These are phyloP conservation scores for Hyposmocoma kahamanoa DNA, from an alignment of 1,140 invertebrate genomes.

Conservation along the genomic window DNA sequence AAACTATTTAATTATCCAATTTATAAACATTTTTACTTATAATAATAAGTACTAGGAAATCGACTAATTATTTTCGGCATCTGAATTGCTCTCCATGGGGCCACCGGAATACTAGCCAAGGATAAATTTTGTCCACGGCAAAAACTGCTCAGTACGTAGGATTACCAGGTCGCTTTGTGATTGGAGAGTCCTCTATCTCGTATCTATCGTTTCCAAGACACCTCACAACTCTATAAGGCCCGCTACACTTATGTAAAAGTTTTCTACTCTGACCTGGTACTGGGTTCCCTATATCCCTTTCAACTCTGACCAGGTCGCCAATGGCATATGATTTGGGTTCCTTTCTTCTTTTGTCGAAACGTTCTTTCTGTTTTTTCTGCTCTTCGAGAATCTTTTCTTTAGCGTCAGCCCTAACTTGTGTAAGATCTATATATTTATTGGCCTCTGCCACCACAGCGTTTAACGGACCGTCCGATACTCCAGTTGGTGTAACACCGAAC, in stretches of 20 bases:
- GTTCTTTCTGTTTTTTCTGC: slow-evolving; percentile 4
- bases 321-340: not conserved
- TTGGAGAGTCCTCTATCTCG: slow-evolving; percentile 22
- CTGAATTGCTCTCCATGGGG: not conserved
- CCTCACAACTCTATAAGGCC: slow-evolving; percentile 22
- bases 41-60: too few relatives aligned
- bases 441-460: not conserved
- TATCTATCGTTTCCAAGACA: slow-evolving; percentile 31
- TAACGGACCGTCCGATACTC: not conserved
- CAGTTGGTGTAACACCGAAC: not conserved
- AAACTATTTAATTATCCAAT: too few relatives aligned
- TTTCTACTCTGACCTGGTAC: slow-evolving; percentile 7
- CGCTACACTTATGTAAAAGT: not conserved
- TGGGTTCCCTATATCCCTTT: not conserved
- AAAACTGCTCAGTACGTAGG: not conserved
- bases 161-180: not conserved
- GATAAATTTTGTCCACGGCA: not conserved
- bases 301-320: not conserved
- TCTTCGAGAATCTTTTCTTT: not conserved
- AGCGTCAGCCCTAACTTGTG: not conserved
- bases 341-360: not conserved
- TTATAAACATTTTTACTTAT: too few relatives aligned
- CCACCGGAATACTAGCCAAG: not conserved
- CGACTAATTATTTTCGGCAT: not conserved
- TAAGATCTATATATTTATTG: too few relatives aligned